A percentile compares a stretch with the other conserved stretches of the same genome.
phyloP scores from a whole-genome alignment of 2,888 invertebrate genomes.

The Pimpla rufipes region DNA sequence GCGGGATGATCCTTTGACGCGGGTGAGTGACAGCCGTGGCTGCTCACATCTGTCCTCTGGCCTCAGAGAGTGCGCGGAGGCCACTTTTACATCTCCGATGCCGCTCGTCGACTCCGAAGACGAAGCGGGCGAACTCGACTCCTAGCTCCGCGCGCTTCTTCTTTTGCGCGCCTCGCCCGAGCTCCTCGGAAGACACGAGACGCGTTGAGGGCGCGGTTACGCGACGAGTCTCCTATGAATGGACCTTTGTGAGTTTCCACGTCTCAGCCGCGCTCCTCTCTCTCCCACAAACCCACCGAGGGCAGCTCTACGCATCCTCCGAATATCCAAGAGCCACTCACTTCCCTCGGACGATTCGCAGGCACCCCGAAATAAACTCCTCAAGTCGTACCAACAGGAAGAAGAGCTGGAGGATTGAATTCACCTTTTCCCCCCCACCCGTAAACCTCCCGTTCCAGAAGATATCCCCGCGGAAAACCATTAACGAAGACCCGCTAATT shows the following conservation, averaged over 20 bases:
- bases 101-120: slow-evolving; percentile 51
- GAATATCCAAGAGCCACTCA: slow-evolving; percentile 48
- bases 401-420: slow-evolving; percentile 59
- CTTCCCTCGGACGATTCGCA: slow-evolving; percentile 65
- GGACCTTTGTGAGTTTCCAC: slow-evolving; percentile 76
- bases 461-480: slow-evolving; percentile 44
- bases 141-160: slow-evolving; percentile 55
- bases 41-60: slow-evolving; percentile 74
- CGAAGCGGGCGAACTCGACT: slow-evolving; percentile 60
- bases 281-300: slow-evolving; percentile 67
- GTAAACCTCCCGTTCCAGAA: slow-evolving; percentile 46
- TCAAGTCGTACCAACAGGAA: slow-evolving; percentile 49
- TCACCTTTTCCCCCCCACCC: slow-evolving; percentile 44
- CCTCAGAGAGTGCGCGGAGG: slow-evolving; percentile 57
- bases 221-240: slow-evolving; percentile 75
- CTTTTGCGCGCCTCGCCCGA: slow-evolving; percentile 65
- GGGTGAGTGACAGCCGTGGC: slow-evolving; percentile 78
- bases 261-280: slow-evolving; percentile 58
- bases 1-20: slow-evolving; percentile 77
- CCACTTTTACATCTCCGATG: slow-evolving; percentile 68
- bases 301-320: slow-evolving; percentile 68
- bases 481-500: slow-evolving; percentile 73
- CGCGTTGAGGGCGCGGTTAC: slow-evolving; percentile 64
- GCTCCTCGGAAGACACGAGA: slow-evolving; percentile 33
- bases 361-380: slow-evolving; percentile 78